Evolutionary conservation across 2,888 invertebrate genomes (phyloP).

Genomic region (Lepidonotus clava): DNA sequence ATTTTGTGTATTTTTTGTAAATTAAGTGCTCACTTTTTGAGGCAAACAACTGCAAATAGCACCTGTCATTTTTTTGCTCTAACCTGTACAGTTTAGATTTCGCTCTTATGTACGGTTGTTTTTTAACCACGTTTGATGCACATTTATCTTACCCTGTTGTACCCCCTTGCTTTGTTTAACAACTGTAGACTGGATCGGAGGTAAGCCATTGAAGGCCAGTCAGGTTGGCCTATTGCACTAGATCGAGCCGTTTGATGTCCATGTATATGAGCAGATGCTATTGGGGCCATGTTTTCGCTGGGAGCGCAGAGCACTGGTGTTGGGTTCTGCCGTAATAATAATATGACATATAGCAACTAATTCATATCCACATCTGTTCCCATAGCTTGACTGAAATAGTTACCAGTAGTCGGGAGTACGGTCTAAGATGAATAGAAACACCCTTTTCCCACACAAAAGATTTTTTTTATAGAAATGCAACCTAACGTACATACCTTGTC

Average conservation of each 20-base stretch:
- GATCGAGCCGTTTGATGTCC: background rate
- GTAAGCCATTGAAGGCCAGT: background rate
- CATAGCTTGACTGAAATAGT: no score
- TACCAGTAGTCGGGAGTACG: no score
- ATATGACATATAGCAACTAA: background rate
- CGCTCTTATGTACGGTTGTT: background rate
- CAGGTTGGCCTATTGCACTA: background rate
- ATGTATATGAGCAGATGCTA: background rate
- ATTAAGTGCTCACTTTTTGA: no score
- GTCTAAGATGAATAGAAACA: no score
- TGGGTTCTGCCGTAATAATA: background rate
- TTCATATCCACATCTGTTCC: background rate
- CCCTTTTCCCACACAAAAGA: no score
- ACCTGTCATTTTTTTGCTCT: no score
- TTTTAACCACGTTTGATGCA: background rate
- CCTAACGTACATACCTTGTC: no score
- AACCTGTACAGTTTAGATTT: background rate
- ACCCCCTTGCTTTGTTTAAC: slow-evolving; percentile 28
- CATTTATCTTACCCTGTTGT: background rate
- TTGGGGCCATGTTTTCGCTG: background rate
- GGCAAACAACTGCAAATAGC: no score
- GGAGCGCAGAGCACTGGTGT: background rate
- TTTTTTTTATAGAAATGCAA: no score
- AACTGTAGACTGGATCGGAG: slow-evolving; percentile 29
- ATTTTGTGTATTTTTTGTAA: no score